A percentile compares a stretch with the other conserved stretches of the same genome.
Conservation (phyloP, 2,888 invertebrate species). For the Pterostichus madidus region DNA sequence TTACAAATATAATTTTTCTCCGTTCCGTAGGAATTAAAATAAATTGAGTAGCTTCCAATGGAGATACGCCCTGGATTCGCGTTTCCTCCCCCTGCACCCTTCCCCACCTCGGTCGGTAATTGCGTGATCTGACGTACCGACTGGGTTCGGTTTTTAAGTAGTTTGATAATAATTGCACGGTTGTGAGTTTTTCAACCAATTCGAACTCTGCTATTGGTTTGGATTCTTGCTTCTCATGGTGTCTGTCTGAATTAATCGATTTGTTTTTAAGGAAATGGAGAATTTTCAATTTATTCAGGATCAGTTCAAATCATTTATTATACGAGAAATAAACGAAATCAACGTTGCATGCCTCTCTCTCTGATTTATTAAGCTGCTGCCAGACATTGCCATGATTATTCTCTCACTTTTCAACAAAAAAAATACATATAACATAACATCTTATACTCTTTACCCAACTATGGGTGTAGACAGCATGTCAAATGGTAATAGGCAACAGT, state of each 20-base stretch:
- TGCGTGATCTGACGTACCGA: slow-evolving; percentile 50
- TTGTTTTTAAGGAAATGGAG: slow-evolving; percentile 40
- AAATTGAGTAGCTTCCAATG: slow-evolving; percentile 76
- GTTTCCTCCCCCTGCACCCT: slow-evolving; percentile 55
- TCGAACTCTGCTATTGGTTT: slow-evolving; percentile 4
- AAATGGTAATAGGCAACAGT: slow-evolving; percentile 6
- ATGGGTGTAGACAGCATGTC: no score
- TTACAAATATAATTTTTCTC: slow-evolving; percentile 76
- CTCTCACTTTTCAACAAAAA: no score
- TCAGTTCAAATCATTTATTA: slow-evolving; percentile 24
- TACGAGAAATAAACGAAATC: slow-evolving; percentile 18
- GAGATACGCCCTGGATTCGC: slow-evolving; percentile 54
- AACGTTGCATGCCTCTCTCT: neutral
- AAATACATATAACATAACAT: no score
- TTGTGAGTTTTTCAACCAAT: slow-evolving; percentile 28
- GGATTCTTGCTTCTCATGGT: slow-evolving; percentile 14
- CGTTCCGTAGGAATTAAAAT: slow-evolving; percentile 76
- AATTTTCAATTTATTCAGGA: slow-evolving; percentile 43
- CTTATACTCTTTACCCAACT: no score
- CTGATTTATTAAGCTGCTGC: no score
- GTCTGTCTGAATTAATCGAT: slow-evolving; percentile 12
- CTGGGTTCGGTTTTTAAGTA: slow-evolving; percentile 40
- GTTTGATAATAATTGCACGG: slow-evolving; percentile 46
- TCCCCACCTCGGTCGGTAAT: slow-evolving; percentile 43
- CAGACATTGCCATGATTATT: no score